These are phyloP conservation scores for Premnoplex brunnescens DNA, from an alignment of 2,797 vertebrate genomes.

Conservation along the genomic window DNA sequence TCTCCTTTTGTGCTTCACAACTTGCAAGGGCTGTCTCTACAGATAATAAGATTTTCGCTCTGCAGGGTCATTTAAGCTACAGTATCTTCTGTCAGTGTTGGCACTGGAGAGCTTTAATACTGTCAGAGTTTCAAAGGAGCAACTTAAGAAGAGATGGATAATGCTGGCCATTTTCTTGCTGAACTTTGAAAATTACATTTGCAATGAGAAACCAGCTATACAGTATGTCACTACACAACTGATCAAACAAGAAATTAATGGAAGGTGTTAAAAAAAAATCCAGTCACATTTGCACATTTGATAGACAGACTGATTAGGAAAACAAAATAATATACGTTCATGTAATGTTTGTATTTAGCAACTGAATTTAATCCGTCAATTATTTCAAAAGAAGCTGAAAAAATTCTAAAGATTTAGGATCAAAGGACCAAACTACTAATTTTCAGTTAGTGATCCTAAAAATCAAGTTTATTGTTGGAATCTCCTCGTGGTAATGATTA, in stretches of 20 bases:
- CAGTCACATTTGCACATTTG: not conserved
- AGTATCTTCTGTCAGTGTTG: not conserved
- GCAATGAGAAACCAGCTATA: not conserved
- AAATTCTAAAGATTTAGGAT: not conserved
- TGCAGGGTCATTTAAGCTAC: not conserved
- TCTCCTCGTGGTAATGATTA: not conserved
- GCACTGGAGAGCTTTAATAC: not conserved
- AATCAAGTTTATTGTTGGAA: not conserved
- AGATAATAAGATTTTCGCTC: conserved; percentile 7
- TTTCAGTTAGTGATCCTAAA: not conserved
- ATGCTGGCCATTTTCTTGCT: not conserved
- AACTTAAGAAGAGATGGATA: not conserved
- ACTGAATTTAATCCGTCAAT: not conserved
- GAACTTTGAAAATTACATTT: not conserved
- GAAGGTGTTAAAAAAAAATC: not conserved
- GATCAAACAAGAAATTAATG: not conserved
- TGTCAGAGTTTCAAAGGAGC: not conserved
- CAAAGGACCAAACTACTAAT: not conserved
- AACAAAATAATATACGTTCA: not conserved
- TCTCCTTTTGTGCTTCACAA: not conserved
- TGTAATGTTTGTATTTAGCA: not conserved
- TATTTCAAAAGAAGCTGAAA: not conserved
- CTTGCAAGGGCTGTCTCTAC: conserved; percentile 7
- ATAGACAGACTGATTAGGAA: not conserved
- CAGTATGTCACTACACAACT: not conserved